phyloP scores from a whole-genome alignment of 2,113 vertebrate genomes.

The Zosterops japonicus region DNA sequence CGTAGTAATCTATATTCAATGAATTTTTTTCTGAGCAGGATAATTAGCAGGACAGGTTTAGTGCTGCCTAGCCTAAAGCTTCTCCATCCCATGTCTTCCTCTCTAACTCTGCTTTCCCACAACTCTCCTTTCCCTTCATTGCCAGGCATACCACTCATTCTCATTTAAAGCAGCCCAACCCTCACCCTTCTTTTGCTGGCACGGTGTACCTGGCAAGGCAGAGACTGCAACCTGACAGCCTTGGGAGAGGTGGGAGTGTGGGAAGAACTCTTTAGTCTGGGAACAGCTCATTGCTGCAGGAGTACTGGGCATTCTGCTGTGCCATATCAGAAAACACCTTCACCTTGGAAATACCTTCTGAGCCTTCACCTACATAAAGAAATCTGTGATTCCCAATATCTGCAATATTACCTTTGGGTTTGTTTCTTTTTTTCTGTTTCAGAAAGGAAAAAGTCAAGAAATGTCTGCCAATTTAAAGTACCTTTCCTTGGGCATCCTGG shows the following conservation, averaged over 20 bases:
- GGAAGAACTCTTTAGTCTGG: background rate
- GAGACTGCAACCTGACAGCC: background rate
- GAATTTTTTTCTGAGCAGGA: background rate
- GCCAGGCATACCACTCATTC: background rate
- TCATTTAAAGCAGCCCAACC: background rate
- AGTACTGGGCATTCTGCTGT: background rate
- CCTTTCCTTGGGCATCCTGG: slow-evolving; percentile 93
- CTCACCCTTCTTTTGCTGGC: background rate
- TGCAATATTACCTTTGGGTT: background rate
- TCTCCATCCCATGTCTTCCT: background rate
- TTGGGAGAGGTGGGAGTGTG: background rate
- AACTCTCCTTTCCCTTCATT: background rate
- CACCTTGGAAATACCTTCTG: background rate
- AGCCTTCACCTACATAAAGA: background rate
- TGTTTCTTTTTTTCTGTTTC: slow-evolving; percentile 54
- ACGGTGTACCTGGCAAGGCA: background rate
- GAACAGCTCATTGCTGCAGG: background rate
- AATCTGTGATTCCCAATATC: background rate
- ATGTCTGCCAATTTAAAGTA: slow-evolving; percentile 91
- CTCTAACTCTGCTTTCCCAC: background rate
- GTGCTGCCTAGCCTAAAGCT: background rate
- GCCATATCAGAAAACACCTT: background rate
- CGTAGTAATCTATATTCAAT: background rate
- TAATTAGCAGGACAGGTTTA: background rate
- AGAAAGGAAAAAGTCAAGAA: slow-evolving; percentile 66